Evolutionary conservation across 1,140 invertebrate genomes (phyloP).

Genomic region (Sarcophaga bullata): DNA sequence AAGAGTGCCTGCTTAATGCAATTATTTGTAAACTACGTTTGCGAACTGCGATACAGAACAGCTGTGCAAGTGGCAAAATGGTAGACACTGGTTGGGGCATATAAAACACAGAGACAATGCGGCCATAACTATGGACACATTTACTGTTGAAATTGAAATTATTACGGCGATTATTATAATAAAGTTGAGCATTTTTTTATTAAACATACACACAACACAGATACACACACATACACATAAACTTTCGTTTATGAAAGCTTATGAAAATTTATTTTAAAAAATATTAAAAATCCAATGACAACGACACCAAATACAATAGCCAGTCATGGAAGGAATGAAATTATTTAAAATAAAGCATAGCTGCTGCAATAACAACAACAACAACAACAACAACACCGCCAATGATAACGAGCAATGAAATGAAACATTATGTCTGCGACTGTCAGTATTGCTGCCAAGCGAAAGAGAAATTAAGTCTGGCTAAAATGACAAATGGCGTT

Average conservation of each 20-base stretch:
- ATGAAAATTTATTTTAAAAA: too few relatives aligned
- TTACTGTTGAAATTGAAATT: slow-evolving; percentile 19
- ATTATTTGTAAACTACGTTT: slow-evolving; percentile 26
- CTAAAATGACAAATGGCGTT: slow-evolving; percentile 41
- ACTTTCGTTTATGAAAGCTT: too few relatives aligned
- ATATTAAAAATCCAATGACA: too few relatives aligned
- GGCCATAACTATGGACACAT: slow-evolving; percentile 19
- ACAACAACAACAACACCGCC: not conserved
- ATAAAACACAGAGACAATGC: not conserved
- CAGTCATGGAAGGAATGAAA: too few relatives aligned
- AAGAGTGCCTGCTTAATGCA: slow-evolving; percentile 25
- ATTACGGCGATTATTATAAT: slow-evolving; percentile 20
- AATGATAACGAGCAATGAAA: not conserved
- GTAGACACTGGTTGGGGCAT: not conserved
- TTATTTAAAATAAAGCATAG: too few relatives aligned
- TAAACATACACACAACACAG: not conserved
- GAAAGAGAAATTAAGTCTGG: slow-evolving; percentile 42
- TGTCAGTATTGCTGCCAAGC: slow-evolving; percentile 29
- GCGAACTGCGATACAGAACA: not conserved
- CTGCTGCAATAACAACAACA: too few relatives aligned
- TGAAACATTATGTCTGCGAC: slow-evolving; percentile 37
- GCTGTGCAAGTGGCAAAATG: not conserved
- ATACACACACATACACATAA: too few relatives aligned
- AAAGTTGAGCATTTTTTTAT: slow-evolving; percentile 6
- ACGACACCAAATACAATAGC: too few relatives aligned